Percentiles rank a stretch among this genome's conserved stretches.
phyloP scores from a whole-genome alignment of 2,113 vertebrate species.

The Etia nguti region DNA sequence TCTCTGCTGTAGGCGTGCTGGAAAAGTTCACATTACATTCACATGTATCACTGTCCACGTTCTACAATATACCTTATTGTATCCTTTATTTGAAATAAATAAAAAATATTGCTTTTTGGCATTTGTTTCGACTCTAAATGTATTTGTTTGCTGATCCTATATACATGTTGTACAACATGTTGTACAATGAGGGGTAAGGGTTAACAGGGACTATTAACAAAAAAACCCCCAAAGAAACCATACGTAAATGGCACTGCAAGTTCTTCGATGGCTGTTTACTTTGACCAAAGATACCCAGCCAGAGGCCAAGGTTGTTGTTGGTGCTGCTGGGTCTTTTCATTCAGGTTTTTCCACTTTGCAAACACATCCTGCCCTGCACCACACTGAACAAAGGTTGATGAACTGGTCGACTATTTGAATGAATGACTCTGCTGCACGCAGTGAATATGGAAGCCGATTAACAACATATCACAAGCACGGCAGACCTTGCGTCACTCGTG shows the following conservation, averaged over 20 bases:
- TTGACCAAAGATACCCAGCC: slow-evolving; percentile 30
- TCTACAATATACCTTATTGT: neutral
- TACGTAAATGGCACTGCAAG: slow-evolving; percentile 6
- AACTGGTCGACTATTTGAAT: slow-evolving; percentile 42
- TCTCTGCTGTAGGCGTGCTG: slow-evolving; percentile 79
- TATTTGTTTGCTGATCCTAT: neutral
- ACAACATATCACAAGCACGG: neutral
- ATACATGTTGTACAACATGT: neutral
- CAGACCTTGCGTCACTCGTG: neutral
- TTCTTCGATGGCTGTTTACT: slow-evolving; percentile 65
- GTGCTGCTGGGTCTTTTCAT: slow-evolving; percentile 58
- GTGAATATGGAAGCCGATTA: neutral
- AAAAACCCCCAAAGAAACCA: neutral
- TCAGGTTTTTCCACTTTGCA: slow-evolving; percentile 65
- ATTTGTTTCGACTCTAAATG: neutral
- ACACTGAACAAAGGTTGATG: slow-evolving; percentile 70
- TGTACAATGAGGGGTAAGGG: neutral
- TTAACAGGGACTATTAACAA: neutral
- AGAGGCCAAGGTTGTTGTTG: slow-evolving; percentile 72
- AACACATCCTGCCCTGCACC: slow-evolving; percentile 54
- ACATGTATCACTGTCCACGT: neutral
- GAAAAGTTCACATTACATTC: neutral
- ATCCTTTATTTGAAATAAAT: neutral
- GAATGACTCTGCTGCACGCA: slow-evolving; percentile 25
- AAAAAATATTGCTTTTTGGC: neutral